phyloP scores from a whole-genome alignment of 2,113 vertebrate species.

The Apodemus sylvaticus region DNA sequence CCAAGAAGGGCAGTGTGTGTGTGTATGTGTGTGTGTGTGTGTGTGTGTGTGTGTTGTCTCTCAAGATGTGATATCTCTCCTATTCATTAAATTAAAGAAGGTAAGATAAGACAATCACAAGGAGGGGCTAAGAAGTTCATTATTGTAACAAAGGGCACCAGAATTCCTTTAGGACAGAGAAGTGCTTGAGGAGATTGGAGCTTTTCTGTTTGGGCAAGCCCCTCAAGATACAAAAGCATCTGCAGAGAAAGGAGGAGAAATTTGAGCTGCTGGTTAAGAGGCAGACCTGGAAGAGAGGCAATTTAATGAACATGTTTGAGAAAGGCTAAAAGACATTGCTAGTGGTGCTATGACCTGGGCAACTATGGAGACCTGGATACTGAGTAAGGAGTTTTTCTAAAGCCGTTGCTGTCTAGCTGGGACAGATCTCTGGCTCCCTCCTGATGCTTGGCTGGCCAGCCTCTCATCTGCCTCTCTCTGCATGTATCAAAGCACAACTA shows the following conservation, averaged over 20 bases:
- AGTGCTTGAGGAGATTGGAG: background rate
- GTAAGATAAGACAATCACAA: background rate
- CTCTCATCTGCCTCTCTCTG: background rate
- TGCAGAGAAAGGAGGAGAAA: background rate
- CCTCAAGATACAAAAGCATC: background rate
- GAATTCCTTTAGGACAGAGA: conserved; percentile 46
- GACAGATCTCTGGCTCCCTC: background rate
- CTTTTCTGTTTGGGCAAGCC: background rate
- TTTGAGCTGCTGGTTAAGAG: background rate
- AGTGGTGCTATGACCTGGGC: background rate
- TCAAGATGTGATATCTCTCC: background rate
- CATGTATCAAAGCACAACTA: background rate
- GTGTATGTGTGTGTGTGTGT: background rate
- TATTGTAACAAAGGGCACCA: background rate
- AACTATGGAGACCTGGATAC: background rate
- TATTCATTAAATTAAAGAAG: conserved; percentile 16
- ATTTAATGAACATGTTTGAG: background rate
- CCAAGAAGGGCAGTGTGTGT: background rate
- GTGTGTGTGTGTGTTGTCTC: background rate
- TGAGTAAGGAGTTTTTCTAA: background rate
- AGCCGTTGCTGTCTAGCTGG: background rate
- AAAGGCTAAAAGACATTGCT: background rate
- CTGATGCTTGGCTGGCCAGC: background rate
- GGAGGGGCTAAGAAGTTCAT: background rate
- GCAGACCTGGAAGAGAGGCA: background rate